Evolutionary conservation across 2,797 vertebrate species (phyloP), one percentile per base, ranked within the genome.

Genomic region (Avahi laniger): DNA sequence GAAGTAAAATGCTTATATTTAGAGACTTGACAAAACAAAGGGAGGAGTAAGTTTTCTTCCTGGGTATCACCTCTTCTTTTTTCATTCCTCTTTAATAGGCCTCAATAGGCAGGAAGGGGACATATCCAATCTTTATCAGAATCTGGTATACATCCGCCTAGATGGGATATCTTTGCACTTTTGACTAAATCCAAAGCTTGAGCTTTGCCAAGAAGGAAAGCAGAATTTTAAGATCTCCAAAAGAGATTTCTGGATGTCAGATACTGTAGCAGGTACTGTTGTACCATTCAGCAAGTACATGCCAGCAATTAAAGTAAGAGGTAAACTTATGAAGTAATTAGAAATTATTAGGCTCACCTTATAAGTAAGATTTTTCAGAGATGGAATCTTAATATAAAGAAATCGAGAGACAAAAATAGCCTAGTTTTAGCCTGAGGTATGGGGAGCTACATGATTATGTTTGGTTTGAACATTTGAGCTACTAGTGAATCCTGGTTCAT

Each of bases 391-490:
- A 73, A 24, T 94, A n/a, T 87, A 43, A 79, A n/a, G 50, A 81
- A 78, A 89, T 4, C 5, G 28, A 82, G 65, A 78, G 38, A 17
- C 10, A 76, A 59, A 96, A 70, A 67, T 91, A 73, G 73, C 50
- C 72, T 92, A 69, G 41, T 70, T 67, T 95, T 89, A 43, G 46
- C 18, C 33, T 92, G 35, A 70, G 26, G 46, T 83, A 78, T 95
- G 43, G 46, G 50, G 28, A 89, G 18, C 22, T 52, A 22, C 11
- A 50, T 89, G 30, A 14, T 93, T 78, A 83, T 76, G 22, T 61
- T 85, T 54, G 22, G 9, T 82, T 95, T 92, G 46, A 80, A 38
- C 79, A n/a, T 84, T 89, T 89, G 86, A 91, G 43, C 46, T 59
- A 4, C 38, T 41, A 11, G 20, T 57, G 48, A 81, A 61, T 46